Percentiles rank a stretch among this genome's conserved stretches.
phyloP scores from a whole-genome alignment of 2,888 invertebrate genomes.

The Pogonocherus hispidulus region DNA sequence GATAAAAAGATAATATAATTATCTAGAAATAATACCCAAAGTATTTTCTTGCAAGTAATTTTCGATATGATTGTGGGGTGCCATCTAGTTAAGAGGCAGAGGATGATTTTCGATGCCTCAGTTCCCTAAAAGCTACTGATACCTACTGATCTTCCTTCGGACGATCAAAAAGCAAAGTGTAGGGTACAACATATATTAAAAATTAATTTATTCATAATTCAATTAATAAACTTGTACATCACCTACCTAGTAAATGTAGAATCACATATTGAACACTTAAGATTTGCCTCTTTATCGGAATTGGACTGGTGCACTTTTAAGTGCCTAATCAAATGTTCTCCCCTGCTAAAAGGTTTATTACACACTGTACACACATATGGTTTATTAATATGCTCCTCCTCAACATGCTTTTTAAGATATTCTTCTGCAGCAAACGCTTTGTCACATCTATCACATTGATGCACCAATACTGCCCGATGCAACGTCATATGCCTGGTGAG shows the following conservation, averaged over 20 bases:
- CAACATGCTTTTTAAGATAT: slow-evolving; percentile 63
- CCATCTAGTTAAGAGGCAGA: too few species aligned
- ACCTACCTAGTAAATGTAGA: slow-evolving; percentile 64
- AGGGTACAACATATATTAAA: too few species aligned
- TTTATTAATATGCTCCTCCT: slow-evolving; percentile 67
- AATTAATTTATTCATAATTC: too few species aligned
- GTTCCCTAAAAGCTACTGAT: too few species aligned
- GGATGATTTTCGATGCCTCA: too few species aligned
- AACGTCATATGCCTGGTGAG: slow-evolving; percentile 67
- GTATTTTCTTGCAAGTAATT: too few species aligned
- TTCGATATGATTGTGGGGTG: too few species aligned
- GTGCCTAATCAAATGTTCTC: slow-evolving; percentile 68
- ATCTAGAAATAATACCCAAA: too few species aligned
- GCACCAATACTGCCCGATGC: slow-evolving; percentile 64
- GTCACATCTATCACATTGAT: slow-evolving; percentile 67
- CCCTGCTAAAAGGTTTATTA: slow-evolving; percentile 66
- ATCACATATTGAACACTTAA: slow-evolving; percentile 68
- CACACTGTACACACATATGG: slow-evolving; percentile 67
- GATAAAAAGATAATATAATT: too few species aligned
- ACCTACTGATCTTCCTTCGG: too few species aligned
- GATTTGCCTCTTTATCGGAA: slow-evolving; percentile 56
- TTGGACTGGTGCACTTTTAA: slow-evolving; percentile 64
- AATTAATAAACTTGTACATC: slow-evolving; percentile 28
- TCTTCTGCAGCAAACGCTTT: slow-evolving; percentile 66
- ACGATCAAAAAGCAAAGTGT: too few species aligned